phyloP scores from a whole-genome alignment of 53 echinoderm and acorn worm genomes.

The Mesocentrotus franciscanus region DNA sequence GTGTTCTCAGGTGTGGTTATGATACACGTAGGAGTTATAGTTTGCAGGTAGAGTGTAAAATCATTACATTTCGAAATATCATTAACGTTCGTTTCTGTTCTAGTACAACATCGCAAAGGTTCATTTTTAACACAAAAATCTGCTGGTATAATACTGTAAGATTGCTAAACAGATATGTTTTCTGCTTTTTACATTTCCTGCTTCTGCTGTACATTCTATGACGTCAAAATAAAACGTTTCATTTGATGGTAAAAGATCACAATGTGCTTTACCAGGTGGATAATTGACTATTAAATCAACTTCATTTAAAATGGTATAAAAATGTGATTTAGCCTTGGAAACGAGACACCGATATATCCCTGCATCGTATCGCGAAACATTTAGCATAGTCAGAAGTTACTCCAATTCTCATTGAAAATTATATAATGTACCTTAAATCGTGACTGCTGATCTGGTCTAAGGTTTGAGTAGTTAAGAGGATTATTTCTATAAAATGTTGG shows the following conservation, averaged over 20 bases:
- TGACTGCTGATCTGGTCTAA: background rate
- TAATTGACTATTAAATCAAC: background rate
- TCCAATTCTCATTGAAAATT: background rate
- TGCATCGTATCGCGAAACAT: background rate
- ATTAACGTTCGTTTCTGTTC: background rate
- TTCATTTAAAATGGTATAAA: background rate
- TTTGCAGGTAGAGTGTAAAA: background rate
- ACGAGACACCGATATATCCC: background rate
- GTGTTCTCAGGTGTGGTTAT: background rate
- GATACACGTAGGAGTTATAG: background rate
- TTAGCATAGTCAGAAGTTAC: background rate
- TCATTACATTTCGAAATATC: background rate
- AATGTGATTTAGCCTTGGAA: background rate
- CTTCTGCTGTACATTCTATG: background rate
- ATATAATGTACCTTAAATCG: background rate
- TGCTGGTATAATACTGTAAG: background rate
- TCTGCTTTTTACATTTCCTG: background rate
- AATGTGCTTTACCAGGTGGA: background rate
- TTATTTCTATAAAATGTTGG: background rate
- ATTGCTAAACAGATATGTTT: background rate
- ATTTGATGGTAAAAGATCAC: background rate
- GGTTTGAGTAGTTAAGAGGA: background rate
- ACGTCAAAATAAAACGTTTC: background rate
- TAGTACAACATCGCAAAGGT: background rate
- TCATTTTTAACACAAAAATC: background rate